Evolutionary conservation across 2,113 vertebrate genomes (phyloP), one percentile per base, ranked within the genome.

Genomic region (Apodemus speciosus): DNA sequence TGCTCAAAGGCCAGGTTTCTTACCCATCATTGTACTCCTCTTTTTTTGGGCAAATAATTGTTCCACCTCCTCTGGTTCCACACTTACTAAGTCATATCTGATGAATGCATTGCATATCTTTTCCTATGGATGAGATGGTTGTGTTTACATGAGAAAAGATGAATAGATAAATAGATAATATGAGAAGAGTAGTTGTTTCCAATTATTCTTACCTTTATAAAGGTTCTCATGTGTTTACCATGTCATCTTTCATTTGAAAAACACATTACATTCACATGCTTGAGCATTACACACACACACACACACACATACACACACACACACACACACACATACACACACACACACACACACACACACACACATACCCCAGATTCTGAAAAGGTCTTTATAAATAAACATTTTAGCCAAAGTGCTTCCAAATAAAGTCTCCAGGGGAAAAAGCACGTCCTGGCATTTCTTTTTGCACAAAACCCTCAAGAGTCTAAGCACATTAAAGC

Each of bases 371-470:
- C 25, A 64, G 21, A 53, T 10, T n/a, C 32, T 1, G 4, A 68
- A 75, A 94, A 3, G 2, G 14, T 86, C 40, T 90, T 49, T 71
- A 95, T 89, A 76, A 85, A 72, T 87, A 56, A 92, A 60, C 20
- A 56, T 86, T 92, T 56, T 30, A 7, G 11, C 4, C 20, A 69
- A 0, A 89, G 69, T 56, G 13, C 27, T 62, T 68, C 20, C 21
- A 91, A 77, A 79, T 56, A 27, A 71, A n/a, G 14, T 40, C 20
- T 92, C 58, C 46, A 80, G 16, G 23, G 13, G 64, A 2, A 11
- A 90, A 16, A 25, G 3, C 56, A 11, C 8, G 25, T 11, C 40
- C 62, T 75, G 3, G 20, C 69, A 90, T 71, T 23, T 56, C 21
- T 51, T 88, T 89, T 85, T 58, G 66, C 53, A 49, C 49, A 92